Evolutionary conservation across 2,888 invertebrate species (phyloP).

Genomic region (Phyllotreta striolata): DNA sequence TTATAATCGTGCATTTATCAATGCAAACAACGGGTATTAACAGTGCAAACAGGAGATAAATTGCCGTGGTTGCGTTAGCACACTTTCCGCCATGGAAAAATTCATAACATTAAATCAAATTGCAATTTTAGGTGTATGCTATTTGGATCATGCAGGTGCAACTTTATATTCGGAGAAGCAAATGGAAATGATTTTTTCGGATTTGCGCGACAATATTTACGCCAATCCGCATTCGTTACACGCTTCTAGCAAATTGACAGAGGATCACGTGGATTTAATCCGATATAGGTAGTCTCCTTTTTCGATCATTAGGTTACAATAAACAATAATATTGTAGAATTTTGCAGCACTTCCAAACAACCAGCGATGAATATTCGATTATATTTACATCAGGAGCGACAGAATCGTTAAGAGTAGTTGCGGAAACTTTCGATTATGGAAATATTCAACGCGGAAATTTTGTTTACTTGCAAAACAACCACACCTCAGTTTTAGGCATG

Average conservation of each 20-base stretch:
- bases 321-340: constrained; percentile 65
- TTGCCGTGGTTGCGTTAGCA: too few species aligned
- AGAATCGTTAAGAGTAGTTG: constrained; percentile 81
- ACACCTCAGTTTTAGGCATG: constrained; percentile 95
- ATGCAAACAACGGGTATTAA: too few species aligned
- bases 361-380: constrained; percentile 80
- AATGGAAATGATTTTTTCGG: constrained; percentile 69
- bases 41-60: too few species aligned
- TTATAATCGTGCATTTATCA: background rate
- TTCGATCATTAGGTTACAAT: constrained; percentile 7
- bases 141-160: constrained; percentile 90
- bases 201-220: constrained; percentile 77
- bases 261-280: constrained; percentile 84
- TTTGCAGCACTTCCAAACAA: constrained; percentile 85
- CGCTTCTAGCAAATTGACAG: constrained; percentile 78
- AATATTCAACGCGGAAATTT: constrained; percentile 63
- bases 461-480: constrained; percentile 87
- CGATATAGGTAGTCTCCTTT: constrained; percentile 69
- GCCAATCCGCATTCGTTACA: constrained; percentile 89
- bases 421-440: constrained; percentile 78
- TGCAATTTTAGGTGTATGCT: constrained; percentile 56
- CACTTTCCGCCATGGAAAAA: too few species aligned
- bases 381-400: constrained; percentile 97
- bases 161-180: constrained; percentile 82
- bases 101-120: background rate